Conservation (phyloP, 1,140 invertebrate genomes). For the Xylocopa sonorina region DNA sequence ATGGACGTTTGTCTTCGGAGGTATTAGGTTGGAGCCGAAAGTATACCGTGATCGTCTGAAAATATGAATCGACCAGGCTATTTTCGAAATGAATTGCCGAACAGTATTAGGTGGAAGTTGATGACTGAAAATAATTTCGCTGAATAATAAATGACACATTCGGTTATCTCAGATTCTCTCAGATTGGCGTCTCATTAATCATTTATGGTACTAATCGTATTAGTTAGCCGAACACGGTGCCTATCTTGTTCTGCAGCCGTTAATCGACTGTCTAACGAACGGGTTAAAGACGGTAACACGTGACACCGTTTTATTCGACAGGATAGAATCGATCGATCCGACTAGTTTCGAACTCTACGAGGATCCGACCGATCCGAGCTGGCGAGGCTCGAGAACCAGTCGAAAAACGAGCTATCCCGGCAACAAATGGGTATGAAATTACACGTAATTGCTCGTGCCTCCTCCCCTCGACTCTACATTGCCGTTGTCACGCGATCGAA, state of each 20-base stretch:
- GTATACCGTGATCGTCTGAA: too few species aligned
- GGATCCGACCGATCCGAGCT: conserved; percentile 29
- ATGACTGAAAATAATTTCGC: background rate
- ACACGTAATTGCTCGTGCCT: conserved; percentile 74
- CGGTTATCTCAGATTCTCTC: background rate
- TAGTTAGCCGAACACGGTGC: background rate
- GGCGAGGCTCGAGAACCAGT: conserved; percentile 62
- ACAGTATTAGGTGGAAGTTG: too few species aligned
- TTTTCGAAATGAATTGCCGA: too few species aligned
- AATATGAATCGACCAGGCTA: too few species aligned
- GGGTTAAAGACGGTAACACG: background rate
- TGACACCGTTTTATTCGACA: background rate
- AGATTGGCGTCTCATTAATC: background rate
- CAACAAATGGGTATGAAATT: conserved; percentile 77
- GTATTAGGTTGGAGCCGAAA: too few species aligned
- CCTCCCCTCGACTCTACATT: conserved; percentile 19
- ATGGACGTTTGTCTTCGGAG: too few species aligned
- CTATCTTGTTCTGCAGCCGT: background rate
- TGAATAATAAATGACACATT: background rate
- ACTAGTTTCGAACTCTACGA: conserved; percentile 16
- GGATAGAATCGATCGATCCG: conserved; percentile 23
- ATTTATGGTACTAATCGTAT: background rate
- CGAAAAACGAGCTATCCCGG: conserved; percentile 67
- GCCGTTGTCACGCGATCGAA: conserved; percentile 77
- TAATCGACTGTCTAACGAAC: conserved; percentile 1